A percentile compares a stretch with the other conserved stretches of the same genome.
phyloP scores from a whole-genome alignment of 2,888 invertebrate species.

The Nomada fucata region DNA sequence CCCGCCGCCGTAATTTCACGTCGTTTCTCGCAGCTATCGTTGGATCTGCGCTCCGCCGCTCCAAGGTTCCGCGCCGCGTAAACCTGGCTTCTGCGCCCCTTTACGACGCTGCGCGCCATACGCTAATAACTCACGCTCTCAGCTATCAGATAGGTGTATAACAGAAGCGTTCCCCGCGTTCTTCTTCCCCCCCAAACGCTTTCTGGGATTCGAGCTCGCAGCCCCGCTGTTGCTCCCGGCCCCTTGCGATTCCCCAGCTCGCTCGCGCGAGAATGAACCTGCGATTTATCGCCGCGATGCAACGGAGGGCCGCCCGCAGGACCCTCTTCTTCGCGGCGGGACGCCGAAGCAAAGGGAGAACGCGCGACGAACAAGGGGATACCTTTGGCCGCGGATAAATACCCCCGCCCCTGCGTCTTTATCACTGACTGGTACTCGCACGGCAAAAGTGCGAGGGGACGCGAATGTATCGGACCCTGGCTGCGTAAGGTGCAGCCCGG shows the following conservation, averaged over 20 bases:
- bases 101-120: slow-evolving; percentile 67
- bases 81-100: slow-evolving; percentile 63
- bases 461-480: slow-evolving; percentile 17
- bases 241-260: slow-evolving; percentile 51
- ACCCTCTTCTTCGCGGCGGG: slow-evolving; percentile 68
- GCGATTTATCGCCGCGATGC: slow-evolving; percentile 71
- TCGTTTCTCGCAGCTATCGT: slow-evolving; percentile 68
- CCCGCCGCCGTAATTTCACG: slow-evolving; percentile 66
- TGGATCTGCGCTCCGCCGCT: slow-evolving; percentile 63
- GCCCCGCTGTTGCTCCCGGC: slow-evolving; percentile 57
- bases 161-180: slow-evolving; percentile 39
- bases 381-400: slow-evolving; percentile 65
- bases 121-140: slow-evolving; percentile 73
- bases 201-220: neutral
- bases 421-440: slow-evolving; percentile 57
- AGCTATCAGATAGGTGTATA: slow-evolving; percentile 71
- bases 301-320: slow-evolving; percentile 47
- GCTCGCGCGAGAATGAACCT: slow-evolving; percentile 70
- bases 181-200: slow-evolving; percentile 1
- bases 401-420: slow-evolving; percentile 66
- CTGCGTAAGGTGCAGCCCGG: slow-evolving; percentile 27
- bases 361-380: slow-evolving; percentile 34
- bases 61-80: slow-evolving; percentile 61
- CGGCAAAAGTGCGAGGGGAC: neutral
- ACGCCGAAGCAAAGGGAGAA: slow-evolving; percentile 61